Evolutionary conservation across 2,113 vertebrate genomes (phyloP).

Genomic region (Antennarius striatus): DNA sequence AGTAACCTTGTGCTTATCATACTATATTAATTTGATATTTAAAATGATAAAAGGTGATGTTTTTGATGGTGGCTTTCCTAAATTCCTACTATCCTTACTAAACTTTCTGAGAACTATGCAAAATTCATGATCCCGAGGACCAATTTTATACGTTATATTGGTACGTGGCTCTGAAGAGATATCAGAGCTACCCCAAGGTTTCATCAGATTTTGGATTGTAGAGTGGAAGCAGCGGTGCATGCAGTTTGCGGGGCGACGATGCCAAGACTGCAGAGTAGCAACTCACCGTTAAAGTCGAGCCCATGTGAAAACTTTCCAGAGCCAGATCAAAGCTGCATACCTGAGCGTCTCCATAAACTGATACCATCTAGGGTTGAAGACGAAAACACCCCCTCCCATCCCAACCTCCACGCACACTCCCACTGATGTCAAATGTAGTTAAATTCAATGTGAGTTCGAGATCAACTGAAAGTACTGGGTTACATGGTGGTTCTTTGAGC

Average conservation of each 20-base stretch:
- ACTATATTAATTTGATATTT: constrained; percentile 47
- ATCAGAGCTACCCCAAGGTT: background rate
- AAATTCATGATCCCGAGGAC: background rate
- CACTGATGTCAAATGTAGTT: constrained; percentile 25
- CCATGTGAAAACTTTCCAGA: constrained; percentile 68
- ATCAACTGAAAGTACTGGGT: constrained; percentile 39
- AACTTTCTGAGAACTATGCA: background rate
- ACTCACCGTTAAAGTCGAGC: constrained; percentile 65
- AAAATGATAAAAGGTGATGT: constrained; percentile 10
- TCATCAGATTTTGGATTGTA: background rate
- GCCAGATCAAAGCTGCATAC: constrained; percentile 72
- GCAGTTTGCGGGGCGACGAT: background rate
- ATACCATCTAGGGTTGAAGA: constrained; percentile 58
- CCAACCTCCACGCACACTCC: constrained; percentile 4
- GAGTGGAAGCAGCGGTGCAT: background rate
- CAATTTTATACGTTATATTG: background rate
- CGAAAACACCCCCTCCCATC: constrained; percentile 48
- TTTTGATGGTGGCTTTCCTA: background rate
- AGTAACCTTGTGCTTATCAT: constrained; percentile 24
- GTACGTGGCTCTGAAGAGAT: background rate
- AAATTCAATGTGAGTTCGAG: constrained; percentile 41
- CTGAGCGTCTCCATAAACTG: constrained; percentile 62
- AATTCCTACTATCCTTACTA: background rate
- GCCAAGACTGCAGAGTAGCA: constrained; percentile 42
- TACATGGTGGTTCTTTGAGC: constrained; percentile 4